phyloP scores from a whole-genome alignment of 1,140 invertebrate species.

The Brachionus sp. region DNA sequence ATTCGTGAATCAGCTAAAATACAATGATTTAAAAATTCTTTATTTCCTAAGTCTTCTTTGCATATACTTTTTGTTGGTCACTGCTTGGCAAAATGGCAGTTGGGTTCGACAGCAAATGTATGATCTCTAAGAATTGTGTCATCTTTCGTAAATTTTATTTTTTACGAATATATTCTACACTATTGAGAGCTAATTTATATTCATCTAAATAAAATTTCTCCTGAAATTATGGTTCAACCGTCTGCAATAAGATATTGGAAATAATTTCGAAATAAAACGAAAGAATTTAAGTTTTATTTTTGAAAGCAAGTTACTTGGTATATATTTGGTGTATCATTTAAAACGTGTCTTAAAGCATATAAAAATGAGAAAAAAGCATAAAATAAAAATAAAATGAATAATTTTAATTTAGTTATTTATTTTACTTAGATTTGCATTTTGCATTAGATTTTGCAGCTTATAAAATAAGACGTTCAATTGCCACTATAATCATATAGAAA shows the following conservation, averaged over 20 bases:
- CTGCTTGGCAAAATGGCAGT: conserved; percentile 40
- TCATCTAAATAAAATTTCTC: not conserved
- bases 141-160: not conserved
- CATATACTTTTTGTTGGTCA: conserved; percentile 37
- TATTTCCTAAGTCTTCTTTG: not conserved
- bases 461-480: not conserved
- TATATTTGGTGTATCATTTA: not conserved
- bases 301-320: not conserved
- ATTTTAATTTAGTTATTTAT: not conserved
- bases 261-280: conserved; percentile 2
- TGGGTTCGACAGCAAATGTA: conserved; percentile 31
- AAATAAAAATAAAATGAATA: conserved; percentile 13
- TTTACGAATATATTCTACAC: not conserved
- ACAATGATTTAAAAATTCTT: not conserved
- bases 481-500: not conserved
- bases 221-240: not conserved
- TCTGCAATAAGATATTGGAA: not conserved
- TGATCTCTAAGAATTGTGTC: conserved; percentile 43
- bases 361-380: conserved; percentile 1
- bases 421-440: conserved; percentile 26
- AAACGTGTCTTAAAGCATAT: conserved; percentile 16
- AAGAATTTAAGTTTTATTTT: not conserved
- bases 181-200: not conserved
- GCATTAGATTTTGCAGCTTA: not conserved
- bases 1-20: conserved; percentile 60